Evolutionary conservation across 2,113 vertebrate genomes (phyloP).

Genomic region (Lepus americanus): DNA sequence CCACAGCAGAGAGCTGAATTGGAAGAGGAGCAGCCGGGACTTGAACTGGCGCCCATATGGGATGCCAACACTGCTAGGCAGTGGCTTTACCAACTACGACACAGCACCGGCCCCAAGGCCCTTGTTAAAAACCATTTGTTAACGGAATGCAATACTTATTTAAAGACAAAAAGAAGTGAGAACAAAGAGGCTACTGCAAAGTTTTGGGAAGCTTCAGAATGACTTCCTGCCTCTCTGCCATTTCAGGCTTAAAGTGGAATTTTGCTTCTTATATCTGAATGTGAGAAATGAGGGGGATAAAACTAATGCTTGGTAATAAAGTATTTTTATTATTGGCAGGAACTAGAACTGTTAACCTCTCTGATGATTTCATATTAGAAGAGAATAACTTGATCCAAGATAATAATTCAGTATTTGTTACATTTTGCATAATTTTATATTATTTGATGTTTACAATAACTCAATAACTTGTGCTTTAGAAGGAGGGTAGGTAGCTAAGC

Average conservation of each 20-base stretch:
- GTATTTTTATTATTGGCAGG: neutral
- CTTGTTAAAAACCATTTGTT: neutral
- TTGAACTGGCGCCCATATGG: no score
- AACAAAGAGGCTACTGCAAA: neutral
- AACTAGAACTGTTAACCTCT: neutral
- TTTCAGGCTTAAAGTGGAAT: constrained; percentile 2
- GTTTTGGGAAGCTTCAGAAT: constrained; percentile 1
- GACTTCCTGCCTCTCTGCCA: neutral
- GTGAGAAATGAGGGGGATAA: neutral
- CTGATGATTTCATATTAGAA: neutral
- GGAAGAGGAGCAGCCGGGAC: no score
- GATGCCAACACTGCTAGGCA: no score
- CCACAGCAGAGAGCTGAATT: no score
- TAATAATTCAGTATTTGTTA: neutral
- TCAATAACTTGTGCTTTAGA: neutral
- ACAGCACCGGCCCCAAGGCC: neutral
- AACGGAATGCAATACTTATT: neutral
- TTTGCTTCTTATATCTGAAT: neutral
- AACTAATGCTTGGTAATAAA: neutral
- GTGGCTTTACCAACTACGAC: no score
- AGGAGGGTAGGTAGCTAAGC: neutral
- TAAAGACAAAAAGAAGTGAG: neutral
- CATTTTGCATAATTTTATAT: neutral
- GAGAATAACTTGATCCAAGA: neutral
- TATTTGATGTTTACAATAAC: constrained; percentile 24